These are phyloP conservation scores for Hydrochoerus hydrochaeris DNA, from an alignment of 2,113 vertebrate species.

Conservation along the genomic window DNA sequence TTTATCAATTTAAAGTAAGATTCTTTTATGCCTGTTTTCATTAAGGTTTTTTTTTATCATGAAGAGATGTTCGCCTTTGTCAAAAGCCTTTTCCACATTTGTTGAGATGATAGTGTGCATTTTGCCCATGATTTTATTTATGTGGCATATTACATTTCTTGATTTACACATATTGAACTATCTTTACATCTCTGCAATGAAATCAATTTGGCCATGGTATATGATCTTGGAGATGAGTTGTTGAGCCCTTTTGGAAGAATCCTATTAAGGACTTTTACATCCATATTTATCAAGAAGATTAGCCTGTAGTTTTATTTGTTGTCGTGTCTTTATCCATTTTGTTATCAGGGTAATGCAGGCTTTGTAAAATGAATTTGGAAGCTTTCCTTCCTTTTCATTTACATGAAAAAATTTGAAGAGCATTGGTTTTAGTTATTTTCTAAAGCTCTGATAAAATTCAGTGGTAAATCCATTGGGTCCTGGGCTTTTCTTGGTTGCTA, in stretches of 20 bases:
- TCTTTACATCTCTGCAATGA: too few species aligned
- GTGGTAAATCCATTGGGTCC: neutral
- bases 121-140: neutral
- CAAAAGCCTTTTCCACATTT: neutral
- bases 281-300: neutral
- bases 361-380: neutral
- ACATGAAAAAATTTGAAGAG: neutral
- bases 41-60: neutral
- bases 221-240: neutral
- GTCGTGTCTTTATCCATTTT: neutral
- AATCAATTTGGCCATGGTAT: too few species aligned
- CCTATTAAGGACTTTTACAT: neutral
- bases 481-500: neutral
- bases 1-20: neutral
- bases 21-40: neutral
- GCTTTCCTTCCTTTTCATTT: neutral
- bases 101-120: neutral
- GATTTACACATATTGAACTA: neutral
- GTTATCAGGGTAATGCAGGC: neutral
- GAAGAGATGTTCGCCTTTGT: neutral
- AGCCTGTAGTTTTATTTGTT: neutral
- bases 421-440: neutral
- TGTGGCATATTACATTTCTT: neutral
- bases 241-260: neutral
- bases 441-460: neutral